Percentiles rank a stretch among this genome's conserved stretches.
Evolutionary conservation across 2,797 vertebrate genomes (phyloP).

Genomic region (Eurystomus glaucurus): DNA sequence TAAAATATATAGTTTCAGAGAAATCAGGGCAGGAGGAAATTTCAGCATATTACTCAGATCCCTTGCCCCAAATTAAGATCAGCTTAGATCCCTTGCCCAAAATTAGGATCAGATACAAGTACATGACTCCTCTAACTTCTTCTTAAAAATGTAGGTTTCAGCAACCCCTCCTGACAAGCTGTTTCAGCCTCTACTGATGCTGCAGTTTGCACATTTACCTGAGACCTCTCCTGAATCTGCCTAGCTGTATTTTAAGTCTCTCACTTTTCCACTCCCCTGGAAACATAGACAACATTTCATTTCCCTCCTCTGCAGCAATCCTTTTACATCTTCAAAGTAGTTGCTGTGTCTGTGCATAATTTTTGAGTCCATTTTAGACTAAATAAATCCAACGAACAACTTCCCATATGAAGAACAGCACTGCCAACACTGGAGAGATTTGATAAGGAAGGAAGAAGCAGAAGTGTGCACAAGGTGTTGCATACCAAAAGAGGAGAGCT

Average conservation of each 20-base stretch:
- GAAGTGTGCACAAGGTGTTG: neutral
- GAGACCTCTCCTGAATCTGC: neutral
- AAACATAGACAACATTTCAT: neutral
- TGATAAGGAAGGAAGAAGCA: slow-evolving; percentile 30
- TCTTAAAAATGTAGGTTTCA: slow-evolving; percentile 19
- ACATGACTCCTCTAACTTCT: neutral
- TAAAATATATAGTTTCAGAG: neutral
- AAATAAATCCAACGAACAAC: neutral
- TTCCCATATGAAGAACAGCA: neutral
- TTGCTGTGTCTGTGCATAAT: neutral
- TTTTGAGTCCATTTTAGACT: neutral
- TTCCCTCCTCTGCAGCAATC: neutral
- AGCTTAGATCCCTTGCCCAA: neutral
- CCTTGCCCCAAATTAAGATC: neutral
- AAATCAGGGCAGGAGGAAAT: neutral
- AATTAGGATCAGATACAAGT: neutral
- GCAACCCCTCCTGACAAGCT: neutral
- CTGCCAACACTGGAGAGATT: neutral
- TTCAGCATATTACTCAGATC: neutral
- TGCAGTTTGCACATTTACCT: neutral
- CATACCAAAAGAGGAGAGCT: neutral
- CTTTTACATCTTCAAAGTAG: neutral
- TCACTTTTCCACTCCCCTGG: neutral
- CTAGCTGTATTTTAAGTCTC: neutral
- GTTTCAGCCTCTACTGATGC: neutral